phyloP scores from a whole-genome alignment of 2,888 invertebrate species.

The Seira ritae region DNA sequence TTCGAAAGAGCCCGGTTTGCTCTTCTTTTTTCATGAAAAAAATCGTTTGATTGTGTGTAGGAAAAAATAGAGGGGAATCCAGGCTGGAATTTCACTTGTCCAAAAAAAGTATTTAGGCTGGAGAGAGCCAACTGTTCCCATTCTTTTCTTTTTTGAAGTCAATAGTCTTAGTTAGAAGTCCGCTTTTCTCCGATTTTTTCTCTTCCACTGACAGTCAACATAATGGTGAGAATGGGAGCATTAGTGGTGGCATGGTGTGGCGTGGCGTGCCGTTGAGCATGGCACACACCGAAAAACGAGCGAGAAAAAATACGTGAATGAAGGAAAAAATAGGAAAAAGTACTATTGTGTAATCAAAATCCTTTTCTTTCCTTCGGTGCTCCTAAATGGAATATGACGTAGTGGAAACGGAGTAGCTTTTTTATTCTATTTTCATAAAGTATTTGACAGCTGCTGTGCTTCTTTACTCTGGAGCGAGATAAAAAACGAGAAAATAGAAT shows the following conservation, averaged over 20 bases:
- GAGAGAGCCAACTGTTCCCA: neutral
- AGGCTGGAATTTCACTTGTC: conserved; percentile 43
- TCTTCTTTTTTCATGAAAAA: too few species aligned
- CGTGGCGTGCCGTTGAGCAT: too few species aligned
- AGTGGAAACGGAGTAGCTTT: too few species aligned
- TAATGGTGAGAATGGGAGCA: conserved; percentile 39
- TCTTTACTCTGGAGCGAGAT: too few species aligned
- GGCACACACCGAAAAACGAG: conserved; percentile 19
- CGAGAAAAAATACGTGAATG: neutral
- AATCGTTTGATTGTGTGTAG: conserved; percentile 44
- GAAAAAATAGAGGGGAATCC: conserved; percentile 6
- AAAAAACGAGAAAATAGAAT: too few species aligned
- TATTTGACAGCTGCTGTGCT: conserved; percentile 16
- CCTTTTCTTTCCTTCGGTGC: too few species aligned
- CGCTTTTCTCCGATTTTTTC: conserved; percentile 19
- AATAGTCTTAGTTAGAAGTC: conserved; percentile 25
- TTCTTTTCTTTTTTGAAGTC: neutral
- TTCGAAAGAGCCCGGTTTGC: conserved; percentile 53
- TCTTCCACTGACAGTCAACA: conserved; percentile 27
- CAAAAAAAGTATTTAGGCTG: conserved; percentile 25
- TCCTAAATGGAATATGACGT: too few species aligned
- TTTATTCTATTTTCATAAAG: conserved; percentile 21
- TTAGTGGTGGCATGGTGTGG: conserved; percentile 32
- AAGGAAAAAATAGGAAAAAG: conserved; percentile 9
- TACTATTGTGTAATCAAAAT: too few species aligned